A percentile compares a stretch with the other conserved stretches of the same genome.
phyloP scores from a whole-genome alignment of 2,888 invertebrate species.

The Tenthredo scrophulariae region DNA sequence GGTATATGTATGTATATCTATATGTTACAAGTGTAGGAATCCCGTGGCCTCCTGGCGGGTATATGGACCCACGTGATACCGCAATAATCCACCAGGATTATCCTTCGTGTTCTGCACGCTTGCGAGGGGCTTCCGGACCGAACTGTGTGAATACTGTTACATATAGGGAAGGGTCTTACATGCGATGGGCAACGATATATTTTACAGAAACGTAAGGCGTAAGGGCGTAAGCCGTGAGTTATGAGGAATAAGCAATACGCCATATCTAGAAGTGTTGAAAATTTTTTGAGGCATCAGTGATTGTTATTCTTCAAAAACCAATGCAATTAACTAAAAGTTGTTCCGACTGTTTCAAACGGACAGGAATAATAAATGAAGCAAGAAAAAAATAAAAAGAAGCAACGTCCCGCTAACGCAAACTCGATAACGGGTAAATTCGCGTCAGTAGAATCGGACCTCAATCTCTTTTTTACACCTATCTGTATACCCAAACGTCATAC shows the following conservation, averaged over 20 bases:
- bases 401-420: background rate
- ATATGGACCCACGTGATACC: slow-evolving; percentile 78
- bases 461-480: background rate
- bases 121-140: slow-evolving; percentile 66
- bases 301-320: background rate
- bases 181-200: slow-evolving; percentile 26
- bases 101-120: slow-evolving; percentile 71
- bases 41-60: slow-evolving; percentile 70
- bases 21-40: slow-evolving; percentile 56
- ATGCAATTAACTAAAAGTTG: background rate
- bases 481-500: background rate
- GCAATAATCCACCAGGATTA: slow-evolving; percentile 78
- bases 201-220: background rate
- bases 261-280: background rate
- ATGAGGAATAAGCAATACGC: background rate
- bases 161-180: slow-evolving; percentile 40
- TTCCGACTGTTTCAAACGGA: background rate
- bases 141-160: slow-evolving; percentile 49
- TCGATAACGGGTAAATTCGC: slow-evolving; percentile 4
- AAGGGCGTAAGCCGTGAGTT: background rate
- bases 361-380: background rate
- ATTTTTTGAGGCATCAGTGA: background rate
- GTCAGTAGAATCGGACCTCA: slow-evolving; percentile 11
- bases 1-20: slow-evolving; percentile 65
- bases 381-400: background rate